phyloP scores from a whole-genome alignment of 2,797 vertebrate species.

The Pantherophis alleghaniensis region DNA sequence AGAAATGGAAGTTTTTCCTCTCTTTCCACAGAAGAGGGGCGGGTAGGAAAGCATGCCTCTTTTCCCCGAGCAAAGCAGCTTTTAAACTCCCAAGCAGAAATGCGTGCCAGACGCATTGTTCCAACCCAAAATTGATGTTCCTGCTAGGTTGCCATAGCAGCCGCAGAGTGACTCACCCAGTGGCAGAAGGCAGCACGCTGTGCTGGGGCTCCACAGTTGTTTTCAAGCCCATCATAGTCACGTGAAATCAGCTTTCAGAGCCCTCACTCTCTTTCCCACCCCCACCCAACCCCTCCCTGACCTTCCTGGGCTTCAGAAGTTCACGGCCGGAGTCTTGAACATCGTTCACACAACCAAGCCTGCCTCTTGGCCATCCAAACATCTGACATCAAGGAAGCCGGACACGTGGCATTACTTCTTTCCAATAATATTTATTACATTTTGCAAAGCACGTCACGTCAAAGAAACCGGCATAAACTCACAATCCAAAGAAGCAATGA shows the following conservation, averaged over 20 bases:
- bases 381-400: background rate
- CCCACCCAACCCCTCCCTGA: background rate
- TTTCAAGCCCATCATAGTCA: slow-evolving; percentile 45
- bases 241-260: slow-evolving; percentile 30
- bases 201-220: slow-evolving; percentile 38
- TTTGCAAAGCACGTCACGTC: background rate
- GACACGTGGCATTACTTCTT: background rate
- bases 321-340: background rate
- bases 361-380: background rate
- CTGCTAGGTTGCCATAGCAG: slow-evolving; percentile 68
- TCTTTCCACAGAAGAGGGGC: background rate
- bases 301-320: background rate
- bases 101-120: slow-evolving; percentile 46
- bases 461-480: background rate
- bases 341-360: too few species aligned
- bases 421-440: background rate
- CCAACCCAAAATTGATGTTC: slow-evolving; percentile 55
- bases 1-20: background rate
- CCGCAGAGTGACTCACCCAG: slow-evolving; percentile 64
- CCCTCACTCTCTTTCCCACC: too few species aligned
- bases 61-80: background rate
- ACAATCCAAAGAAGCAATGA: background rate
- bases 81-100: slow-evolving; percentile 44
- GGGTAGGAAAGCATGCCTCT: background rate
- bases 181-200: slow-evolving; percentile 55